Base-by-base conservation (phyloP, 2,888 invertebrate species). In the Zygaena filipendulae region DNA sequence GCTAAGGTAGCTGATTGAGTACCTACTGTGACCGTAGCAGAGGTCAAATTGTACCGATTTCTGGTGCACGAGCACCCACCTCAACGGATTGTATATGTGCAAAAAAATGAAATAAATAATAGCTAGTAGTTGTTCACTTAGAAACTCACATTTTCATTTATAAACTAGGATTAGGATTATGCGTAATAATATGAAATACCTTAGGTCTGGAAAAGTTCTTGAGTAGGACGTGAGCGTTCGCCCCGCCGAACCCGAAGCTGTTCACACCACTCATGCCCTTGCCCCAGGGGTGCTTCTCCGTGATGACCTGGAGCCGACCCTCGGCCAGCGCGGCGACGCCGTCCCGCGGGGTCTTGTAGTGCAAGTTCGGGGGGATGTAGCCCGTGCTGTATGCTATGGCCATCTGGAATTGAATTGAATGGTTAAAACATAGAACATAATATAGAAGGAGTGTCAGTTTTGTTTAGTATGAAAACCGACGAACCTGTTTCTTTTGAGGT, bases 181-280 rank as follows among this genome's bases (percentile, higher is more conserved):
- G n/a, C n/a, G n/a, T n/a, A n/a, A n/a, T n/a, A n/a, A n/a, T n/a
- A 16, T 11, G 12, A 22, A 38, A 31, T 18, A 82, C 61, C 69
- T 87, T 89, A 14, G 50, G 81, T 36, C 84, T 84, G 0, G 70
- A 51, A 30, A 85, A 67, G 24, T 86, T 83, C 52, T 84, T 83
- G 5, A 91, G 55, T 21, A 91, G 54, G 13, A 85, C 75, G 47
- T 92, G 91, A 24, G 87, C 88, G 51, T 94, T 95, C 3, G 90
- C 89, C 1, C 97, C 97, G 13, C 96, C 96, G 54, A 97, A 97
- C 0, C 96, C 96, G 58, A 96, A 97, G 6, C 92, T 94, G 72
- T 93, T 97, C 12, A 96, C 82, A 3, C 90, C 95, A 12, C 89
- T 87, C 52, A 88, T 80, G 11, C 91, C 91, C 14, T 89, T 88